These are phyloP conservation scores for Phortica magna DNA, from an alignment of 2,888 invertebrate genomes.

Conservation along the genomic window DNA sequence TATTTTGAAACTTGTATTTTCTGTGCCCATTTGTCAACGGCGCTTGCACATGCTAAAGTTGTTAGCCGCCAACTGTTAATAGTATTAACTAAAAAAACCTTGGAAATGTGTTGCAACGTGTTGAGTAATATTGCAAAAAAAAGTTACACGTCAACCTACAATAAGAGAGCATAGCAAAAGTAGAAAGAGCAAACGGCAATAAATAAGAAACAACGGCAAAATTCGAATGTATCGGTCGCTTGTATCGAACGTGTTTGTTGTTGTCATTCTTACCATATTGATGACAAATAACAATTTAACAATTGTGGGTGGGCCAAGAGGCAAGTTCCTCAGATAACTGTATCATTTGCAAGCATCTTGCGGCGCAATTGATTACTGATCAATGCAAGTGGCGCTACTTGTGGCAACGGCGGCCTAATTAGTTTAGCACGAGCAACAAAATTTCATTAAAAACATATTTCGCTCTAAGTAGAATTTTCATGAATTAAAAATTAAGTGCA, in stretches of 20 bases:
- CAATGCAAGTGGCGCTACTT: background rate
- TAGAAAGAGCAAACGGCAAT: background rate
- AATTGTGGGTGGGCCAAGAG: background rate
- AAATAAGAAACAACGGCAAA: background rate
- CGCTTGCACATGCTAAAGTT: constrained; percentile 31
- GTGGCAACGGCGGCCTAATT: background rate
- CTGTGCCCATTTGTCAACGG: background rate
- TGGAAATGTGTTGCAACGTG: constrained; percentile 20
- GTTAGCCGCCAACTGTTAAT: constrained; percentile 69
- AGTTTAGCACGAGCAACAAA: background rate
- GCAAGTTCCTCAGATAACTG: background rate
- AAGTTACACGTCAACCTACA: constrained; percentile 1
- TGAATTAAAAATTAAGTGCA: too few species aligned
- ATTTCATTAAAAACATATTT: too few species aligned
- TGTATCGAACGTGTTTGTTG: background rate
- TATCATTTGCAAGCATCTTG: background rate
- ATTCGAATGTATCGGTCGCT: background rate
- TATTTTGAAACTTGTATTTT: background rate
- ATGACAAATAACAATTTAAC: background rate
- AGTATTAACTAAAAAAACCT: constrained; percentile 61
- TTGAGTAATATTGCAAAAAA: background rate
- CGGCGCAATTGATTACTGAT: background rate
- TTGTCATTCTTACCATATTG: background rate
- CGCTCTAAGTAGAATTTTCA: too few species aligned
- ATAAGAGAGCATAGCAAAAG: background rate